Evolutionary conservation across 2,113 vertebrate genomes (phyloP).

Genomic region (Nesogale talazaci): DNA sequence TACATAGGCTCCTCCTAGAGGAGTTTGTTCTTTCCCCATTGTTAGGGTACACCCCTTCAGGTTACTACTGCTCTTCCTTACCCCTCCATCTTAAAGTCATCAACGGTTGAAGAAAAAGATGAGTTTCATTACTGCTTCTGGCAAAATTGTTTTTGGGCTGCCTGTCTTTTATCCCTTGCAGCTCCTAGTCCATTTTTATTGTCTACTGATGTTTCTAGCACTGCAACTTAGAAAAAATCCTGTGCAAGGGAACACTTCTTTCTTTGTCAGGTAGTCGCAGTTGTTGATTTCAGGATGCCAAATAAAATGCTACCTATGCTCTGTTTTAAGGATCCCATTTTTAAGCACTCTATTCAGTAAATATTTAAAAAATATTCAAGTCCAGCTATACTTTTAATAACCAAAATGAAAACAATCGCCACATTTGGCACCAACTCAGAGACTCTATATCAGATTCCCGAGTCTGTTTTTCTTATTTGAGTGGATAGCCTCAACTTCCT

Average conservation of each 20-base stretch:
- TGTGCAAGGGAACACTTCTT: not conserved
- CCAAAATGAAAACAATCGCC: too few relatives aligned
- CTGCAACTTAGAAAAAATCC: not conserved
- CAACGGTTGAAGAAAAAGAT: not conserved
- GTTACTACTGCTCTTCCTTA: too few relatives aligned
- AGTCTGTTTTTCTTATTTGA: too few relatives aligned
- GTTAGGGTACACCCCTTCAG: too few relatives aligned
- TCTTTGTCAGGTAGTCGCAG: not conserved
- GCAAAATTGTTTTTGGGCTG: not conserved
- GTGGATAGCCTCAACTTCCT: too few relatives aligned
- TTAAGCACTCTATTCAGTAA: not conserved
- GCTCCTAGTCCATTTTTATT: not conserved
- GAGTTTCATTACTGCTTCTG: rapidly evolving
- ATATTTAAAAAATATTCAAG: constrained; percentile 2
- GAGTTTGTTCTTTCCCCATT: too few relatives aligned
- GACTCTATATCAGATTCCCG: too few relatives aligned
- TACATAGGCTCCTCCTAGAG: too few relatives aligned
- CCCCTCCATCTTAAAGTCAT: not conserved
- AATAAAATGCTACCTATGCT: not conserved
- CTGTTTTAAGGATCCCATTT: not conserved
- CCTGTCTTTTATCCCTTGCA: not conserved
- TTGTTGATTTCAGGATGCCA: not conserved
- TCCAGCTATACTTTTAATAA: not conserved
- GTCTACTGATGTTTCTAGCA: not conserved
- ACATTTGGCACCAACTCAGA: too few relatives aligned